A percentile compares a stretch with the other conserved stretches of the same genome.
Evolutionary conservation across 2,888 invertebrate genomes (phyloP).

Genomic region (Macaria liturata): DNA sequence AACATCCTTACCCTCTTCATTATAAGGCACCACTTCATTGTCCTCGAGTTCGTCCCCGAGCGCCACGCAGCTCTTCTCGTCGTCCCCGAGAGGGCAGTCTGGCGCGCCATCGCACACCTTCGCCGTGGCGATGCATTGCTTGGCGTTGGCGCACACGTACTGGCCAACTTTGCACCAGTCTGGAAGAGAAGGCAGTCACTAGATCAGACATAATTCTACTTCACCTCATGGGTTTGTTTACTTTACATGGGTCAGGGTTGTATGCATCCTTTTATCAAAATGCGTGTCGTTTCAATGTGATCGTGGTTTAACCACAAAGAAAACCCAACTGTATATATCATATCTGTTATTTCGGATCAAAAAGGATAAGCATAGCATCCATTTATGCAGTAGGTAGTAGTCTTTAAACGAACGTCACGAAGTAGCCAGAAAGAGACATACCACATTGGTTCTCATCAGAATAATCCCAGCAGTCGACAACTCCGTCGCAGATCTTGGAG

Average conservation of each 20-base stretch:
- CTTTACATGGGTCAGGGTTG: too few relatives aligned
- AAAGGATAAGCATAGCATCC: too few relatives aligned
- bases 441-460: slow-evolving; percentile 91
- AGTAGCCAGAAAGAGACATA: slow-evolving; percentile 40
- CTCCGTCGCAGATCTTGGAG: slow-evolving; percentile 90
- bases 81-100: slow-evolving; percentile 89
- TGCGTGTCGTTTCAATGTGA: too few relatives aligned
- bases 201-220: background rate
- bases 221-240: too few relatives aligned
- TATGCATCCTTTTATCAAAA: too few relatives aligned
- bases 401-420: too few relatives aligned
- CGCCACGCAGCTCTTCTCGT: slow-evolving; percentile 89
- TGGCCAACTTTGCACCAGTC: slow-evolving; percentile 89
- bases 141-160: slow-evolving; percentile 89
- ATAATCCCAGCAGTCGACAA: slow-evolving; percentile 91
- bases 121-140: slow-evolving; percentile 85
- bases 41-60: slow-evolving; percentile 81
- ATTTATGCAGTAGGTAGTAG: too few relatives aligned
- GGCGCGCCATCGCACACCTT: slow-evolving; percentile 88
- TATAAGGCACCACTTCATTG: slow-evolving; percentile 84
- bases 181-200: slow-evolving; percentile 50
- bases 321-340: too few relatives aligned
- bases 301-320: too few relatives aligned
- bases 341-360: too few relatives aligned
- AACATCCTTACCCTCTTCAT: slow-evolving; percentile 78